Conservation (phyloP, 2,797 vertebrate genomes). For the Eidolon dupreanum region DNA sequence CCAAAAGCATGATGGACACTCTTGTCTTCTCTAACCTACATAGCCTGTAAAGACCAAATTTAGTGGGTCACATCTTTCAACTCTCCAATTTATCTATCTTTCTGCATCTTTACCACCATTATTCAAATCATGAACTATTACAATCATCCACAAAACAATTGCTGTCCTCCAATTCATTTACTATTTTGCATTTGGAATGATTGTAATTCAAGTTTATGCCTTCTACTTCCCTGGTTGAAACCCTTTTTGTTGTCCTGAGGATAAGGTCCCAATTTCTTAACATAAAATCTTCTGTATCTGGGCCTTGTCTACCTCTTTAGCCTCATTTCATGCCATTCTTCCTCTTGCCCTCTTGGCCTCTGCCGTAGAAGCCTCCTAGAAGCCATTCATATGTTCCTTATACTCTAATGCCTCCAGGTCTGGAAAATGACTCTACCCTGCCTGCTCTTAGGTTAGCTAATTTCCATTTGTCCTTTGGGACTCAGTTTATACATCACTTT, state of each 20-base stretch:
- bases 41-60: not conserved
- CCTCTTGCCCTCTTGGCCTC: not conserved
- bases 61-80: not conserved
- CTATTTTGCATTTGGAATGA: not conserved
- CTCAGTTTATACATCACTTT: not conserved
- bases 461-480: not conserved
- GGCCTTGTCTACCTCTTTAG: not conserved
- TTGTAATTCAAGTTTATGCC: not conserved
- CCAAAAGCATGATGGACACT: not conserved
- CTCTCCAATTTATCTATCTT: not conserved
- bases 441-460: not conserved
- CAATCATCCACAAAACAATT: not conserved
- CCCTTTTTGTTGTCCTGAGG: not conserved
- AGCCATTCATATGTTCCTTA: not conserved
- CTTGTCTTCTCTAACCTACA: not conserved
- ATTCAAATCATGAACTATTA: not conserved
- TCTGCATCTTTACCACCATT: not conserved
- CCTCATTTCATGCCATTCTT: not conserved
- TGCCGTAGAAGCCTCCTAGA: not conserved
- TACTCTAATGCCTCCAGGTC: not conserved
- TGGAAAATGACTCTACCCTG: not conserved
- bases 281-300: not conserved
- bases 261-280: not conserved
- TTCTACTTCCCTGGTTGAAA: not conserved
- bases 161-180: not conserved